phyloP scores from a whole-genome alignment of 2,888 invertebrate species.

The Drosophila mulleri region DNA sequence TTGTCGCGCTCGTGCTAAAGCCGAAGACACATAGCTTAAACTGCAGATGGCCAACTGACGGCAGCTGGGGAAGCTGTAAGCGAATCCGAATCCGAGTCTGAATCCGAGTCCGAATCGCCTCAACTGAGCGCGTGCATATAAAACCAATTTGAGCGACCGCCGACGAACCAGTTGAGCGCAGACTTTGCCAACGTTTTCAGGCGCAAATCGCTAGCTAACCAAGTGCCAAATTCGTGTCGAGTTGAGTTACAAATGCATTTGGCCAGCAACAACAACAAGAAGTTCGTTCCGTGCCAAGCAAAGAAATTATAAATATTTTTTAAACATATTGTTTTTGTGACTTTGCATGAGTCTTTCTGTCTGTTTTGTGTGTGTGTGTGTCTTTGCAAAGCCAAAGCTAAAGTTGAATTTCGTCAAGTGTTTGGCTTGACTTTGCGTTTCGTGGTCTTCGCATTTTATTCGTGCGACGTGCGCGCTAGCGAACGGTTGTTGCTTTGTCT shows the following conservation, averaged over 20 bases:
- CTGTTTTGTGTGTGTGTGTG: slow-evolving; percentile 1
- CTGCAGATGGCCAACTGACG: slow-evolving; percentile 34
- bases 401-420: slow-evolving; percentile 68
- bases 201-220: neutral
- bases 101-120: slow-evolving; percentile 4
- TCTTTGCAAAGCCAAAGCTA: slow-evolving; percentile 36
- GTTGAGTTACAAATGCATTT: slow-evolving; percentile 64
- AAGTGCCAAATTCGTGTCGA: slow-evolving; percentile 21
- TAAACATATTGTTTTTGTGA: slow-evolving; percentile 1
- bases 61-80: slow-evolving; percentile 10
- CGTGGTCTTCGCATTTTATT: slow-evolving; percentile 60
- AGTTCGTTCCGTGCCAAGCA: slow-evolving; percentile 29
- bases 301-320: slow-evolving; percentile 15
- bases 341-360: slow-evolving; percentile 21
- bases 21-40: slow-evolving; percentile 15
- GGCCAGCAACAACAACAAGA: slow-evolving; percentile 43
- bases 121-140: slow-evolving; percentile 61
- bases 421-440: slow-evolving; percentile 47
- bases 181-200: slow-evolving; percentile 58
- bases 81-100: slow-evolving; percentile 11
- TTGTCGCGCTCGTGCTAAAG: slow-evolving; percentile 32
- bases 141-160: slow-evolving; percentile 71
- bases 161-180: slow-evolving; percentile 77
- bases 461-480: slow-evolving; percentile 75
- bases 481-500: slow-evolving; percentile 79